These are phyloP conservation scores for Resseliella maxima DNA, from an alignment of 2,888 invertebrate genomes.

Conservation along the genomic window DNA sequence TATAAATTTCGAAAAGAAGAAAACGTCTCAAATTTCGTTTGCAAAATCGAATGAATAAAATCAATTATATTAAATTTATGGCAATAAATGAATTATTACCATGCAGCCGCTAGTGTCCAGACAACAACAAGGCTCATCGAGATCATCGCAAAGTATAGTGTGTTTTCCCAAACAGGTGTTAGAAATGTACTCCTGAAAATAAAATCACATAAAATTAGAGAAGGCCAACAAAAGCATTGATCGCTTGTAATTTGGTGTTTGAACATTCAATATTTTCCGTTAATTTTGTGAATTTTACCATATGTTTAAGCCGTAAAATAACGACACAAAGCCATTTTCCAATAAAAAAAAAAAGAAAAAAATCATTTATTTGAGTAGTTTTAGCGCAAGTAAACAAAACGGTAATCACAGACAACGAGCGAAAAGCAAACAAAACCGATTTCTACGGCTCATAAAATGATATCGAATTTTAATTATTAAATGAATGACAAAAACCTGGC, in stretches of 20 bases:
- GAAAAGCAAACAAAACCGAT: not conserved
- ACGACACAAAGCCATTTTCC: too few relatives aligned
- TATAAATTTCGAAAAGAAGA: conserved; percentile 1
- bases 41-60: not conserved
- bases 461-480: not conserved
- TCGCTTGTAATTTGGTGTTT: too few relatives aligned
- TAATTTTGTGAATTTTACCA: too few relatives aligned
- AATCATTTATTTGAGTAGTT: not conserved
- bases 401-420: not conserved
- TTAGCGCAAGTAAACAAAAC: not conserved
- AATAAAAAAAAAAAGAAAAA: too few relatives aligned
- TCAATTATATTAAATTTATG: too few relatives aligned
- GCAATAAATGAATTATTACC: conserved; percentile 62
- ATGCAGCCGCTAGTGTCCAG: conserved; percentile 67
- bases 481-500: not conserved
- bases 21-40: conserved; percentile 7
- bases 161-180: conserved; percentile 67
- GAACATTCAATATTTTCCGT: too few relatives aligned
- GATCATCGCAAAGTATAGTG: conserved; percentile 65
- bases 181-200: conserved; percentile 64
- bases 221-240: too few relatives aligned
- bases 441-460: not conserved
- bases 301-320: too few relatives aligned
- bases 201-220: not conserved
- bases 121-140: conserved; percentile 65